Percentiles rank a stretch among this genome's conserved stretches.
Evolutionary conservation across 2,113 vertebrate genomes (phyloP).

Genomic region (Delphinus delphis): DNA sequence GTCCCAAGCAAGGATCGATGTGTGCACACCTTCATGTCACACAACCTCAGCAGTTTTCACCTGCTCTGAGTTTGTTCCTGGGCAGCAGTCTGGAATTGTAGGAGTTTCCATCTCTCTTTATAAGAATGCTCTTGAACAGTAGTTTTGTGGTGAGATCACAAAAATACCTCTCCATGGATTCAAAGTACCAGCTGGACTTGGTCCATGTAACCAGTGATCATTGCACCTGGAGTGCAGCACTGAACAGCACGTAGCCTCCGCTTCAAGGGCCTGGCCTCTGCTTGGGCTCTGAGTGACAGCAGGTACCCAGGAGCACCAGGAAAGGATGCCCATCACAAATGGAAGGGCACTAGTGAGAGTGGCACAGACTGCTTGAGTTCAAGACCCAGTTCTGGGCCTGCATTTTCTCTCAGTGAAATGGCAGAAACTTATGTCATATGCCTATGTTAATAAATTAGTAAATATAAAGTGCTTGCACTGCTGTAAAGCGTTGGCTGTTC

Average conservation of each 20-base stretch:
- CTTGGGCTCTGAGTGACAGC: not conserved
- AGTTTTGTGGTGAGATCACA: not conserved
- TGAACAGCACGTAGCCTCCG: not conserved
- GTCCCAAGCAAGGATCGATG: not conserved
- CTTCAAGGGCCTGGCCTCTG: not conserved
- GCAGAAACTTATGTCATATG: not conserved
- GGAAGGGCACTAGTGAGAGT: not conserved
- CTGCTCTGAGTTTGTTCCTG: not conserved
- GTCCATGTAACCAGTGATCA: not conserved
- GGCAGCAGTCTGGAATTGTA: not conserved
- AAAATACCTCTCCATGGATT: not conserved
- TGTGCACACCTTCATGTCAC: not conserved
- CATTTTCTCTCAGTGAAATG: not conserved
- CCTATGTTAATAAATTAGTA: not conserved
- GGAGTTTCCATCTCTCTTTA: not conserved
- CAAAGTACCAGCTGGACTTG: not conserved
- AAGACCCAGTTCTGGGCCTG: not conserved
- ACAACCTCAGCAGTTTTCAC: not conserved
- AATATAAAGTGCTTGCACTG: not conserved
- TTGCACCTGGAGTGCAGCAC: no score
- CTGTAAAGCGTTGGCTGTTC: not conserved
- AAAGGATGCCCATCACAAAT: not conserved
- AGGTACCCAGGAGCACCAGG: not conserved
- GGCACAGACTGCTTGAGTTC: not conserved
- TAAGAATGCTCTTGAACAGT: not conserved